Evolutionary conservation across 1,140 invertebrate species (phyloP).

Genomic region (Pogonomyrmex californicus): DNA sequence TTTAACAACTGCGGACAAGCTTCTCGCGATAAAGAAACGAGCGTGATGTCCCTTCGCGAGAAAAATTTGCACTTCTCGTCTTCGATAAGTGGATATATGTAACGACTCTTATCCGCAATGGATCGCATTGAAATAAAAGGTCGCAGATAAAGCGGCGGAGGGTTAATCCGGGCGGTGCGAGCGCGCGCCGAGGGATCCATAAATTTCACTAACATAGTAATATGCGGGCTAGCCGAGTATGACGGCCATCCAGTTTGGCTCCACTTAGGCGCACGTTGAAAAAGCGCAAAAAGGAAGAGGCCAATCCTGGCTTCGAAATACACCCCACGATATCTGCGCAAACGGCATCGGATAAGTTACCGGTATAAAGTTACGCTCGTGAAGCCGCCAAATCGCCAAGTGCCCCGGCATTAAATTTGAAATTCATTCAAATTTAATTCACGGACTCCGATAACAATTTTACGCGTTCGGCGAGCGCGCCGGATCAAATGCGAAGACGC

Average conservation of each 20-base stretch:
- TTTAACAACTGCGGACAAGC: neutral
- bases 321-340: constrained; percentile 50
- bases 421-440: constrained; percentile 18
- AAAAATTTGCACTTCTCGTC: neutral
- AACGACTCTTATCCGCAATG: constrained; percentile 2
- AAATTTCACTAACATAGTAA: constrained; percentile 32
- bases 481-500: constrained; percentile 5
- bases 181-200: too few species aligned
- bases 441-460: constrained; percentile 71
- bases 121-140: constrained; percentile 8
- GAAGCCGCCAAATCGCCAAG: constrained; percentile 59
- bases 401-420: constrained; percentile 62
- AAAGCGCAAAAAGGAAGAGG: constrained; percentile 42
- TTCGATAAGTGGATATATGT: neutral
- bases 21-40: constrained; percentile 1
- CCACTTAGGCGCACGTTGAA: constrained; percentile 50
- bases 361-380: constrained; percentile 69
- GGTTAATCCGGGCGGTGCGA: neutral
- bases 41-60: neutral
- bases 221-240: constrained; percentile 23
- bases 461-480: constrained; percentile 34
- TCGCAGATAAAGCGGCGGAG: neutral
- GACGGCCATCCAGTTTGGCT: constrained; percentile 16
- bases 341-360: constrained; percentile 66
- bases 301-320: constrained; percentile 48